Percentiles rank a stretch among this genome's conserved stretches.
phyloP scores from a whole-genome alignment of 2,113 vertebrate genomes.

The Etia nguti region DNA sequence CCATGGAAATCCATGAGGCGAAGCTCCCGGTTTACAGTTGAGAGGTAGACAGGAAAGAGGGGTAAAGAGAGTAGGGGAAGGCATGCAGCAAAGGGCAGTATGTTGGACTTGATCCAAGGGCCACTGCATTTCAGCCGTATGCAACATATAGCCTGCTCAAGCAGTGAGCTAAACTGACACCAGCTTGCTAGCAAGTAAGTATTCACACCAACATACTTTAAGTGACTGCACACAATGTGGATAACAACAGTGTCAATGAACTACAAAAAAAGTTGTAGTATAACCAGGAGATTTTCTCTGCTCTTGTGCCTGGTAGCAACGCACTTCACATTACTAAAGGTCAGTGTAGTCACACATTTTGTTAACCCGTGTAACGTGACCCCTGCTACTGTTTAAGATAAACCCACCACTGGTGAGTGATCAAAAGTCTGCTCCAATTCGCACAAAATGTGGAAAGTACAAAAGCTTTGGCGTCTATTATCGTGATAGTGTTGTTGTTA shows the following conservation, averaged over 20 bases:
- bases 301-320: not conserved
- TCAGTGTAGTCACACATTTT: not conserved
- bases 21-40: not conserved
- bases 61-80: not conserved
- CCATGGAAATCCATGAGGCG: not conserved
- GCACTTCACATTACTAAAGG: not conserved
- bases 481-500: not conserved
- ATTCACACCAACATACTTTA: not conserved
- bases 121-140: not conserved
- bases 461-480: not conserved
- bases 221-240: not conserved
- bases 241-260: not conserved
- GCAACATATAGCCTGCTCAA: not conserved
- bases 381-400: conserved; percentile 11
- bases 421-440: not conserved
- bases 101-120: not conserved
- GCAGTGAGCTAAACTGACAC: not conserved
- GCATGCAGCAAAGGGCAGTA: not conserved
- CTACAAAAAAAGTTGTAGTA: not conserved
- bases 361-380: conserved; percentile 8
- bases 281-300: not conserved
- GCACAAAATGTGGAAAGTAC: not conserved
- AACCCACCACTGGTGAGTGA: not conserved
- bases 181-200: not conserved
- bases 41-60: not conserved